A percentile compares a stretch with the other conserved stretches of the same genome.
Conservation (phyloP, 2,797 vertebrate species). For the Crax fasciolata region DNA sequence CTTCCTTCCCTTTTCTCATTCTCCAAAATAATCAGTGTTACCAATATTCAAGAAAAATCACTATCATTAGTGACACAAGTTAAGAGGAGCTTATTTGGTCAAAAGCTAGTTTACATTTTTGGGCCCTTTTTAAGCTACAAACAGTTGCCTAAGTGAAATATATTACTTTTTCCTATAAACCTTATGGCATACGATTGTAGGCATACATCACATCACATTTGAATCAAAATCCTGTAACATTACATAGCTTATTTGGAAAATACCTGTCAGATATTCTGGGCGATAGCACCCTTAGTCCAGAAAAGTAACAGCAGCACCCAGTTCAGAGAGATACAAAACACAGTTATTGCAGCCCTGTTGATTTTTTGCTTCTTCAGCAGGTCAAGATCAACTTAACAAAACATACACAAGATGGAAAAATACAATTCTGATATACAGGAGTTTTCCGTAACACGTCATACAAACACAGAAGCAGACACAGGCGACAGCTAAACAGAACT, state of each 20-base stretch:
- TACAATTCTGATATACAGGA: neutral
- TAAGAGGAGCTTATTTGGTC: neutral
- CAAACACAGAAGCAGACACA: neutral
- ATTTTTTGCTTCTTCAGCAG: neutral
- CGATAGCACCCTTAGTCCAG: neutral
- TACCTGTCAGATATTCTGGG: neutral
- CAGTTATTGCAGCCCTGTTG: neutral
- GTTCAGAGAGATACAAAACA: neutral
- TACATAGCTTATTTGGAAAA: neutral
- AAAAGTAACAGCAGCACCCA: neutral
- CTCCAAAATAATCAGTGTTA: neutral
- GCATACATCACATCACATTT: neutral
- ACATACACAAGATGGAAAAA: neutral
- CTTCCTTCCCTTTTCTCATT: neutral
- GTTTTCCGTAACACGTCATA: neutral
- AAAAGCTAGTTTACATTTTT: neutral
- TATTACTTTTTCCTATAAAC: neutral
- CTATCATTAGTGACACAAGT: neutral
- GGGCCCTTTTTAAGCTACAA: neutral
- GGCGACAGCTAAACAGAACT: neutral
- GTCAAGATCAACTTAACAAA: neutral
- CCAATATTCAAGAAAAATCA: neutral
- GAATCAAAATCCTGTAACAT: neutral
- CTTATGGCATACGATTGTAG: neutral
- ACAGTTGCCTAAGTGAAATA: neutral